phyloP scores from a whole-genome alignment of 2,888 invertebrate genomes.

The Drosophila emarginata region DNA sequence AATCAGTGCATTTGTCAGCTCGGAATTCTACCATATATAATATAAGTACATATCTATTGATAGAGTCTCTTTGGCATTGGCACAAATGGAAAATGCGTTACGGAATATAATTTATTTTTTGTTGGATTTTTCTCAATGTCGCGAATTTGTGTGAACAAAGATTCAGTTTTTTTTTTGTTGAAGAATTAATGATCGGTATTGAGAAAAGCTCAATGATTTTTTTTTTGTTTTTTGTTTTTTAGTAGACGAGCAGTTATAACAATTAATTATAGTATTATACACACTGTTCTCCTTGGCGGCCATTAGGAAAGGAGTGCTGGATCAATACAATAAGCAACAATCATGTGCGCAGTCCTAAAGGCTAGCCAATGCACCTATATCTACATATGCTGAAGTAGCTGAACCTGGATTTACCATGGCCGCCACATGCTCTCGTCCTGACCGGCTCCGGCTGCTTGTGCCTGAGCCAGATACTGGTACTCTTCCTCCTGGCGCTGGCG shows the following conservation, averaged over 20 bases:
- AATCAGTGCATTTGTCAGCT: neutral
- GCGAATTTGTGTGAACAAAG: neutral
- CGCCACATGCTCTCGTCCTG: constrained; percentile 84
- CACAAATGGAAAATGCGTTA: constrained; percentile 74
- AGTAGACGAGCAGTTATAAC: constrained; percentile 6
- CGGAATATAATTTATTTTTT: constrained; percentile 14
- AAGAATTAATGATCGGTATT: neutral
- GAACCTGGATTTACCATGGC: constrained; percentile 82
- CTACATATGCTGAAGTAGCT: constrained; percentile 63
- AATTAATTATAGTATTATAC: constrained; percentile 4
- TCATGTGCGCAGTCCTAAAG: constrained; percentile 53
- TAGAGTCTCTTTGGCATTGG: constrained; percentile 76
- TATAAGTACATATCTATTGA: constrained; percentile 33
- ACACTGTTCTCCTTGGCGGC: neutral
- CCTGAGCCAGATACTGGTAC: constrained; percentile 41
- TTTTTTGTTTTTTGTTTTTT: neutral
- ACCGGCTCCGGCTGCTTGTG: constrained; percentile 54
- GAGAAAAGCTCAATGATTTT: neutral
- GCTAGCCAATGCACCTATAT: constrained; percentile 36
- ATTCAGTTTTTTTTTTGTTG: neutral
- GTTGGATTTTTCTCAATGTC: neutral
- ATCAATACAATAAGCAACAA: constrained; percentile 41
- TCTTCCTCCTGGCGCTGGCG: constrained; percentile 68
- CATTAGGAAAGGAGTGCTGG: neutral
- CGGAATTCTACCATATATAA: constrained; percentile 13